Evolutionary conservation across 1,140 invertebrate species (phyloP), one percentile per base, ranked within the genome.

Genomic region (Zaprionus davidi): DNA sequence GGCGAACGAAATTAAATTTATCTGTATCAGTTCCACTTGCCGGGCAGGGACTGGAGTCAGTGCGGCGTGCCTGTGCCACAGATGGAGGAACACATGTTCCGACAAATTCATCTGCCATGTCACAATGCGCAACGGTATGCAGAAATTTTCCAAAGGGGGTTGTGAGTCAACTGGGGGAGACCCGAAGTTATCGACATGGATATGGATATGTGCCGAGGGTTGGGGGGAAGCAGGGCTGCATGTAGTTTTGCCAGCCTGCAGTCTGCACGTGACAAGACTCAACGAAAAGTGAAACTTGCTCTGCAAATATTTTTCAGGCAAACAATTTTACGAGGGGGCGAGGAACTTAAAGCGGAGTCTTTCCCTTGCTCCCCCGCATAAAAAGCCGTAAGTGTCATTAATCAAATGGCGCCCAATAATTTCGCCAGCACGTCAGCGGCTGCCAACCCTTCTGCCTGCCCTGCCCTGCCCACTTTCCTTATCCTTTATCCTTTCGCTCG

Each of bases 81-180:
- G 85, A 85, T 90, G 86, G 79, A 76, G 72, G 71, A 90, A 90
- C 86, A 90, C 82, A 86, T 91, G 82, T 90, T 91, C 74, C 75
- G 67, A 91, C 85, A 90, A 91, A 91, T 91, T 91, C 90, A 91
- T 91, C 90, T 90, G 86, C 68, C 86, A 82, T 90, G 85, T 90
- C 85, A 90, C 86, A 90, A 85, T 88, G 85, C 83, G 83, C 84
- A 88, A 88, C 81, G 81, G 85, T 84, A 88, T 90, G 84, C 85
- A 90, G 84, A 88, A 88, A 71, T 87, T 72, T 72, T 44, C 15
- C 13, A 31, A 28, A 9, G 24, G 63, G 49, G 34, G 9, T 22
- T 20, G 20, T 9, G 36, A 38, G 15, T 9, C 58, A 17, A 26
- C 38, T 26, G 38, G 24, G 58, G 46, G 26, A 13, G 36, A 34